These are phyloP conservation scores for Willisornis vidua DNA, from an alignment of 2,113 vertebrate species.

Conservation along the genomic window DNA sequence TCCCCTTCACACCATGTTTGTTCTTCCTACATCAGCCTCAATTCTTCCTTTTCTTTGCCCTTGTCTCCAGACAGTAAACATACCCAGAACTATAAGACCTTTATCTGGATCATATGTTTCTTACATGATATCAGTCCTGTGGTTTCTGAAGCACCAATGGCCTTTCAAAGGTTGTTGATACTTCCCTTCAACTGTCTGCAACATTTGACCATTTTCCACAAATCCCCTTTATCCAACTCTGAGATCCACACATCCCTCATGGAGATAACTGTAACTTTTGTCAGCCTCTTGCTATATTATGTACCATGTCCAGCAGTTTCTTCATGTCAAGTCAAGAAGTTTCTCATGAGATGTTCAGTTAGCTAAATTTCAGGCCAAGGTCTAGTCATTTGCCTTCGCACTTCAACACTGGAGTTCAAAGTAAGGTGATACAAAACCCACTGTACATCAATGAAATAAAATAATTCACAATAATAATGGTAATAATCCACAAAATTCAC, in stretches of 20 bases:
- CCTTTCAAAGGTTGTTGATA: not conserved
- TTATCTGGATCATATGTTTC: not conserved
- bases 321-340: not conserved
- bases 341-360: not conserved
- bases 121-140: not conserved
- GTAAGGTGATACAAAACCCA: not conserved
- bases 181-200: not conserved
- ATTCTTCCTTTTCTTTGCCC: not conserved
- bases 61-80: not conserved
- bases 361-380: not conserved
- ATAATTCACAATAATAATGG: not conserved
- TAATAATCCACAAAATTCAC: not conserved
- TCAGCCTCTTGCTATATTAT: not conserved
- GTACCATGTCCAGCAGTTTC: not conserved
- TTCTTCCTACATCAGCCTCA: not conserved
- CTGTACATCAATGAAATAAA: not conserved
- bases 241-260: not conserved
- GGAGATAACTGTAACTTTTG: not conserved
- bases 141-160: not conserved
- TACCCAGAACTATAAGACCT: not conserved
- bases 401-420: not conserved
- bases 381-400: not conserved
- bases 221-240: rapidly evolving
- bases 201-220: not conserved
- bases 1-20: not conserved